Evolutionary conservation across 2,888 invertebrate species (phyloP).

Genomic region (Aphrophora alni): DNA sequence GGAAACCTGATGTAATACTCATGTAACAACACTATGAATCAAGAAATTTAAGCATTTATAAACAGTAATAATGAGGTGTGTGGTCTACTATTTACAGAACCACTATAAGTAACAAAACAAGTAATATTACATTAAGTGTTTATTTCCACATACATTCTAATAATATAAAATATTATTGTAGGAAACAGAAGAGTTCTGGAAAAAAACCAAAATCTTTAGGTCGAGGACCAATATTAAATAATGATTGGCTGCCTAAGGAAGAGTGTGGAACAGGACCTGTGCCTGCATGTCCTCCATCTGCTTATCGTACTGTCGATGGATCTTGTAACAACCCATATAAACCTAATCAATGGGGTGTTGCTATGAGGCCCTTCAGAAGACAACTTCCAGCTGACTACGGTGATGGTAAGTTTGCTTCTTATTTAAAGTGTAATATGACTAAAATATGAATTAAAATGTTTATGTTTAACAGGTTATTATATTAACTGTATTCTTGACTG

Average conservation of each 20-base stretch:
- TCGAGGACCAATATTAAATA: constrained; percentile 36
- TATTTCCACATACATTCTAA: no score
- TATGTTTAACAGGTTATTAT: no score
- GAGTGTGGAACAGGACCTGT: constrained; percentile 55
- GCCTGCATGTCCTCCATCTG: constrained; percentile 50
- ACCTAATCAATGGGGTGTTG: constrained; percentile 71
- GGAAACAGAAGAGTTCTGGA: not conserved
- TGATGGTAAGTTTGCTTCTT: constrained; percentile 67
- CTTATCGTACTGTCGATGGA: constrained; percentile 73
- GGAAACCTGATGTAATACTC: no score
- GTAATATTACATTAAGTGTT: no score
- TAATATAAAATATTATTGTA: not conserved
- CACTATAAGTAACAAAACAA: no score
- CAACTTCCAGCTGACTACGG: constrained; percentile 76
- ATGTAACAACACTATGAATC: no score
- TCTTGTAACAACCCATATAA: constrained; percentile 76
- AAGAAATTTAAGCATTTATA: no score
- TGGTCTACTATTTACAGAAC: no score
- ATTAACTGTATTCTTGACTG: no score
- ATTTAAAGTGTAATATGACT: no score
- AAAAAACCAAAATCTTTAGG: constrained; percentile 14
- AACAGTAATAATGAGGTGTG: no score
- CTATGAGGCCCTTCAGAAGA: constrained; percentile 76
- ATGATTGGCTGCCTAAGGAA: constrained; percentile 36
- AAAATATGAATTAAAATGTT: no score